These are phyloP conservation scores for Pangasianodon hypophthalmus DNA, from an alignment of 2,113 vertebrate genomes.

Conservation along the genomic window DNA sequence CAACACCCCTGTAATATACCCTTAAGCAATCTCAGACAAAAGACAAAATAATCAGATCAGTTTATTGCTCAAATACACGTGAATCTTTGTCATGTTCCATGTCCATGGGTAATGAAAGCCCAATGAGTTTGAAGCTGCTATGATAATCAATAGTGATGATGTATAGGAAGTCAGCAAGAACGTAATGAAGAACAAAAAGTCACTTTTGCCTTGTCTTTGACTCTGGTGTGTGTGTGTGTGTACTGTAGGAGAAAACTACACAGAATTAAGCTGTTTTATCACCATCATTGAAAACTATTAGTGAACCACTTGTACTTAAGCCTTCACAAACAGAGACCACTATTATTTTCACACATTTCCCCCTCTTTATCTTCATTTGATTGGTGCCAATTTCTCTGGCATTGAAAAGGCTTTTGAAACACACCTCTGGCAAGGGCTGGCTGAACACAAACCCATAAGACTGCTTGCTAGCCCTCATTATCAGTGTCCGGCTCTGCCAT, in stretches of 20 bases:
- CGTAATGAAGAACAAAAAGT: slow-evolving; percentile 60
- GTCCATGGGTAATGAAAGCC: slow-evolving; percentile 39
- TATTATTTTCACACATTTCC: neutral
- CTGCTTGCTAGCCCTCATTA: slow-evolving; percentile 82
- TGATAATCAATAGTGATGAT: slow-evolving; percentile 55
- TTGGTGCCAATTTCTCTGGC: slow-evolving; percentile 63
- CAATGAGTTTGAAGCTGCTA: slow-evolving; percentile 38
- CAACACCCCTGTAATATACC: slow-evolving; percentile 39
- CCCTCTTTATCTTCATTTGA: slow-evolving; percentile 58
- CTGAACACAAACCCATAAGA: slow-evolving; percentile 79
- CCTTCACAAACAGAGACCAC: slow-evolving; percentile 33
- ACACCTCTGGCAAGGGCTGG: slow-evolving; percentile 72
- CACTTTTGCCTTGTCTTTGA: slow-evolving; percentile 57
- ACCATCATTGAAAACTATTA: slow-evolving; percentile 48
- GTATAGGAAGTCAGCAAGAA: slow-evolving; percentile 44
- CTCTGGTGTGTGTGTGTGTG: slow-evolving; percentile 1
- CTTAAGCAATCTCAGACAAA: slow-evolving; percentile 33
- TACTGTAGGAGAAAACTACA: slow-evolving; percentile 18
- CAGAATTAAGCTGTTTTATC: slow-evolving; percentile 36
- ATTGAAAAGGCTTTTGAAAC: slow-evolving; percentile 73
- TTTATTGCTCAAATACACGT: slow-evolving; percentile 45
- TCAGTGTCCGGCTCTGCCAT: slow-evolving; percentile 84
- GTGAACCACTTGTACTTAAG: slow-evolving; percentile 41
- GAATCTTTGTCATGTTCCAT: slow-evolving; percentile 47
- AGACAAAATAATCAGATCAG: slow-evolving; percentile 39